Evolutionary conservation across 2,113 vertebrate genomes (phyloP), one percentile per base, ranked within the genome.

Genomic region (Ammodytes marinus): DNA sequence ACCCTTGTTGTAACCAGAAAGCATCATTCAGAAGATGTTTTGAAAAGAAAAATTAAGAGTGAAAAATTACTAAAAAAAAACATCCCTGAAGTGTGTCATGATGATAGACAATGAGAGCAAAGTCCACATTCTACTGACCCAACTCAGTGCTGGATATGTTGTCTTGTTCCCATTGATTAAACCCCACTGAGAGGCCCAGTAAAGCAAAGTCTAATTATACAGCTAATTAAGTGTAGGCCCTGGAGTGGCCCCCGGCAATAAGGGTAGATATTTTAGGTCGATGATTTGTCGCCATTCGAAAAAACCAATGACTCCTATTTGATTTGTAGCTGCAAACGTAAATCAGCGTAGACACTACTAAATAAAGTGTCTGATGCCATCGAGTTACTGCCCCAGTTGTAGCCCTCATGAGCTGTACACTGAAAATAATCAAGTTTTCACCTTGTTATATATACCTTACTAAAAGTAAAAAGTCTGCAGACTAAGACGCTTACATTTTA

Each of bases 141-240:
- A 75, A 74, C 63, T 90, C 80, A 59, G 75, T 83, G 69, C 74
- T 88, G 73, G 83, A 91, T 87, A 77, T 92, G 86, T 92, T 88
- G 86, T 91, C 83, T 91, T 87, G 83, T 90, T 91, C 77, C 77
- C 83, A 92, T 92, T 93, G 91, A 94, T 95, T 91, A 80, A 85
- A 88, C 72, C 86, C 90, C 80, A 89, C 84, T 82, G 88, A 93
- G 89, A 92, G 90, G 82, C 85, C 90, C 78, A 89, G 88, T 87
- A 93, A 92, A 92, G 90, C 90, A 91, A 91, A 89, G 91, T 92
- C 92, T 94, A 93, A 94, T 93, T 94, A 95, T 93, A 89, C 85
- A 89, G 91, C 91, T 94, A 93, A 95, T 94, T 94, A 94, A 87
- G 79, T 80, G 88, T 66, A 79, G 89, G 80, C 82, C 82, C 83